Evolutionary conservation across 92 coral and sea anemone genomes (phyloP).

Genomic region (Palythoa heliodiscus): DNA sequence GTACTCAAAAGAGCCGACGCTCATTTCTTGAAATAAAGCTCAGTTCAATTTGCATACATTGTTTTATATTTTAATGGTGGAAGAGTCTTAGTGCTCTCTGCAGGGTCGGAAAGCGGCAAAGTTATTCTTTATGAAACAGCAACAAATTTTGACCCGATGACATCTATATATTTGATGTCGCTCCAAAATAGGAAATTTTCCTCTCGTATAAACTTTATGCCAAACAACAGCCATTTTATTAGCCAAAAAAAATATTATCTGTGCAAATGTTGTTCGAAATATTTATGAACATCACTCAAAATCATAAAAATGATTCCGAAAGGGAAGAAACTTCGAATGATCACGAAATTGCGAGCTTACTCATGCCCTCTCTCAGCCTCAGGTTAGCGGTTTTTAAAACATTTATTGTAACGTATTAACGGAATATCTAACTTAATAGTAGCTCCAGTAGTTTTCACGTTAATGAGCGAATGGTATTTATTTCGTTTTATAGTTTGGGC

Average conservation of each 20-base stretch:
- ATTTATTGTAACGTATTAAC: no score
- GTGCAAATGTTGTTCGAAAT: constrained; percentile 1
- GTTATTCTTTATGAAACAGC: not conserved
- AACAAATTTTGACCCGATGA: not conserved
- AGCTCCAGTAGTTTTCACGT: no score
- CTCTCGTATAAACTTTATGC: no score
- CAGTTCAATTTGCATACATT: not conserved
- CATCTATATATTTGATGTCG: not conserved
- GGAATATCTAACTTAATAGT: no score
- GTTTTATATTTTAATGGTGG: no score
- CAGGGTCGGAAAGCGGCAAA: not conserved
- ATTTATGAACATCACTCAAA: not conserved
- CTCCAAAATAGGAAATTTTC: constrained; percentile 26
- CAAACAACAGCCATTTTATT: not conserved
- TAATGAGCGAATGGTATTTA: no score
- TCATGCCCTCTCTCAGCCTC: constrained; percentile 24
- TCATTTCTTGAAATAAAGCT: not conserved
- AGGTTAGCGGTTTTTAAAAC: constrained; percentile 12
- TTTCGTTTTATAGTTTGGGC: no score
- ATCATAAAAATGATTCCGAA: constrained; percentile 31
- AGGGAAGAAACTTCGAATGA: constrained; percentile 21
- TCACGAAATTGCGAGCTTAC: constrained; percentile 24
- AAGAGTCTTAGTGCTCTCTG: not conserved
- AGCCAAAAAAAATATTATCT: constrained; percentile 9
- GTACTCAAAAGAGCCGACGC: not conserved